Percentiles rank a stretch among this genome's conserved stretches.
These are phyloP conservation scores for Paramormyrops kingsleyae DNA, from an alignment of 2,113 vertebrate genomes.

Conservation along the genomic window DNA sequence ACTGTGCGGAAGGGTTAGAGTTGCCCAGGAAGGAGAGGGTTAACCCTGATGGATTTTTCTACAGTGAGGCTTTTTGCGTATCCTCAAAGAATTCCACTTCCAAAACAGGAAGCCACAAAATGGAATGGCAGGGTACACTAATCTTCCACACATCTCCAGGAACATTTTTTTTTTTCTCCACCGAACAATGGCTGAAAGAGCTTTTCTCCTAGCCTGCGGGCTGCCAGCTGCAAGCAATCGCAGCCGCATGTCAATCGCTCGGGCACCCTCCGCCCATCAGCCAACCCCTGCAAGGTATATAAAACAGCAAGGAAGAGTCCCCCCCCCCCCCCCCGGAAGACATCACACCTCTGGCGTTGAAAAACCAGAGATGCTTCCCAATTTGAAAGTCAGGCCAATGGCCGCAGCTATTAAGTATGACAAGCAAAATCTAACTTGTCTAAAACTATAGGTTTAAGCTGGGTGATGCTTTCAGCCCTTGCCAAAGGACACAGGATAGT, in stretches of 20 bases:
- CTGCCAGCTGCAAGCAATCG: constrained; percentile 20
- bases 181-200: constrained; percentile 59
- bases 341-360: not conserved
- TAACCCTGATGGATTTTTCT: constrained; percentile 59
- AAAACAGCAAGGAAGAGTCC: not conserved
- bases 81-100: constrained; percentile 66
- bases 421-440: not conserved
- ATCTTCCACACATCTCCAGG: constrained; percentile 66
- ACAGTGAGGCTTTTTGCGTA: constrained; percentile 63
- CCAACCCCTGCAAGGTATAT: not conserved
- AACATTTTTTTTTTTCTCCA: constrained; percentile 53
- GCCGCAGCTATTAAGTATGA: not conserved
- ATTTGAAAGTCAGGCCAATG: not conserved
- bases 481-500: not conserved
- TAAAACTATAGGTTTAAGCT: not conserved
- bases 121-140: constrained; percentile 64
- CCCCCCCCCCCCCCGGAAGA: not conserved
- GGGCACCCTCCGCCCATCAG: not conserved
- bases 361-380: not conserved
- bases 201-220: constrained; percentile 40
- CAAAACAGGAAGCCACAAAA: constrained; percentile 71
- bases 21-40: constrained; percentile 48
- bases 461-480: not conserved
- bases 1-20: not conserved
- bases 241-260: not conserved